Percentiles rank a stretch among this genome's conserved stretches.
These are phyloP conservation scores for Horisme vitalbata DNA, from an alignment of 2,888 invertebrate genomes.

Conservation along the genomic window DNA sequence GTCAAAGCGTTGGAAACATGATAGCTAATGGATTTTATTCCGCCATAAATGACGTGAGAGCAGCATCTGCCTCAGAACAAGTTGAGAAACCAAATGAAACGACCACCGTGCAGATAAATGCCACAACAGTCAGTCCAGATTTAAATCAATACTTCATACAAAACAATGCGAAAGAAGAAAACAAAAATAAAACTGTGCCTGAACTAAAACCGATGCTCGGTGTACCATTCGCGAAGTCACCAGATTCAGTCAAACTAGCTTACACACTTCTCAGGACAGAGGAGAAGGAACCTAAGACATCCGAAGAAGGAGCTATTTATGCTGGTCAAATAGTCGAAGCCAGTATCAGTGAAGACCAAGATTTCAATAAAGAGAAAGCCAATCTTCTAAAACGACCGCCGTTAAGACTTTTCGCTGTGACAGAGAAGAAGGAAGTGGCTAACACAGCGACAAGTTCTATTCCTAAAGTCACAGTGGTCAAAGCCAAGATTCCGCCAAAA, in stretches of 20 bases:
- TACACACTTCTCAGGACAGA: slow-evolving; percentile 64
- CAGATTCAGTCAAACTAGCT: slow-evolving; percentile 64
- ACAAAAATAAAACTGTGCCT: slow-evolving; percentile 43
- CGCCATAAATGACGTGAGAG: slow-evolving; percentile 84
- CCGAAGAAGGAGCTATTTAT: slow-evolving; percentile 61
- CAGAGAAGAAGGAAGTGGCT: slow-evolving; percentile 50
- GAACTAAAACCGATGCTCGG: slow-evolving; percentile 60
- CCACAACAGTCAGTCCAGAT: slow-evolving; percentile 52
- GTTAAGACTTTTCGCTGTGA: slow-evolving; percentile 55
- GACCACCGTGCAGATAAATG: slow-evolving; percentile 40
- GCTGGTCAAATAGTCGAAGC: slow-evolving; percentile 75
- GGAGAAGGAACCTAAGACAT: slow-evolving; percentile 56
- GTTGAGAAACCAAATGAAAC: slow-evolving; percentile 81
- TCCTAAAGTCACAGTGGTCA: slow-evolving; percentile 57
- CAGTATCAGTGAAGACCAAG: slow-evolving; percentile 68
- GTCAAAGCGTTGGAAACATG: slow-evolving; percentile 62
- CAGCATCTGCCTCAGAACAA: slow-evolving; percentile 83
- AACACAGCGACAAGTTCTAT: slow-evolving; percentile 36
- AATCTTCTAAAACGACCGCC: slow-evolving; percentile 59
- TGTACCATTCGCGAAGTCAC: slow-evolving; percentile 63
- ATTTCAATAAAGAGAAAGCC: slow-evolving; percentile 66
- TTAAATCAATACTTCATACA: slow-evolving; percentile 52
- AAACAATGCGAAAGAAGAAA: slow-evolving; percentile 47
- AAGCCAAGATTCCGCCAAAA: slow-evolving; percentile 71
- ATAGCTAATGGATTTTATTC: slow-evolving; percentile 79